A percentile compares a stretch with the other conserved stretches of the same genome.
phyloP scores from a whole-genome alignment of 2,888 invertebrate species.

The Ormia ochracea region DNA sequence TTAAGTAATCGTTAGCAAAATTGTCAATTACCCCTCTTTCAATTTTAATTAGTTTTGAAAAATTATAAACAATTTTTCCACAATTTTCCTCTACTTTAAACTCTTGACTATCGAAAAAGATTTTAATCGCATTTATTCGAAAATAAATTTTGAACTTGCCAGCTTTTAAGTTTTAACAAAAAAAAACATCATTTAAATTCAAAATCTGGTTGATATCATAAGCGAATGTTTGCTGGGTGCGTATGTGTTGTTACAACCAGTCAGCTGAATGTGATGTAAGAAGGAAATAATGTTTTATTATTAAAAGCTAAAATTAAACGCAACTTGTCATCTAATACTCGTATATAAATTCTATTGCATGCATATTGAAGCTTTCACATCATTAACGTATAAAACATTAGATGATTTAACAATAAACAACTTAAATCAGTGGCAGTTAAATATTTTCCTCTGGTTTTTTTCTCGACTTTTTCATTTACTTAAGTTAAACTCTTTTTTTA shows the following conservation, averaged over 20 bases:
- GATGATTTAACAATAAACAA: slow-evolving; percentile 5
- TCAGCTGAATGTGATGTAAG: slow-evolving; percentile 35
- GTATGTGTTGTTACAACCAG: neutral
- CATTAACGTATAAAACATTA: neutral
- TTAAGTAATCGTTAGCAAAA: no score
- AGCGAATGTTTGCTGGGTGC: neutral
- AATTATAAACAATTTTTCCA: no score
- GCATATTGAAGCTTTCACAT: neutral
- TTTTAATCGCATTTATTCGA: no score
- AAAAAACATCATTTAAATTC: no score
- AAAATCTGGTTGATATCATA: no score
- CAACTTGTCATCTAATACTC: slow-evolving; percentile 35
- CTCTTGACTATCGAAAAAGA: no score
- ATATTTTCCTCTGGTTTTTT: slow-evolving; percentile 18
- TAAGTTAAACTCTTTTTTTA: slow-evolving; percentile 29
- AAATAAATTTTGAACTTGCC: no score
- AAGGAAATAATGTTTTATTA: slow-evolving; percentile 46
- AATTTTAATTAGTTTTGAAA: no score
- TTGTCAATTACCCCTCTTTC: no score
- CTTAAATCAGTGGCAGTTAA: slow-evolving; percentile 26
- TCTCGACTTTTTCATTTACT: slow-evolving; percentile 34
- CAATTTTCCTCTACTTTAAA: no score
- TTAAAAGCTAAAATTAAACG: slow-evolving; percentile 53
- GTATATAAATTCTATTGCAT: neutral
- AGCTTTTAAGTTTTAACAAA: no score